Base-by-base conservation (phyloP, 2,113 vertebrate species). In the Nesoenas mayeri region DNA sequence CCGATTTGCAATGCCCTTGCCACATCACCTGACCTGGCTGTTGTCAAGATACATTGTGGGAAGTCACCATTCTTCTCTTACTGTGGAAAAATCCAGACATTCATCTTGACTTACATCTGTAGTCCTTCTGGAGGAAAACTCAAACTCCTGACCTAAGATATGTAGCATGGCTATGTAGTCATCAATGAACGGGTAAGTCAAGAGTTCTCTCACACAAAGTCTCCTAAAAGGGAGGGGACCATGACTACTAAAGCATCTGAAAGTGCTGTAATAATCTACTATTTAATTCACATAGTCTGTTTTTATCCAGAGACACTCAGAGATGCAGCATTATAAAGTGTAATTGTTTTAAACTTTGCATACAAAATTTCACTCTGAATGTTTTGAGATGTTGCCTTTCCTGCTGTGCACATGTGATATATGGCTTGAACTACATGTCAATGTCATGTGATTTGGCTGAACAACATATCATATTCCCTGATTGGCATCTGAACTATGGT, bases 231-330 rank as follows among this genome's bases (percentile, higher is more conserved):
- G 29, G n/a, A 83, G 65, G 20, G 2, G 34, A 5, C 18, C 34
- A 47, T 51, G 53, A 25, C 29, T 86, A 64, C 22, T 12, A 65
- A 14, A 93, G 91, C 65, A 88, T 88, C 69, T 79, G 80, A 57
- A 48, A 85, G 17, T 42, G 31, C 8, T 92, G 77, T 56, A 1
- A 7, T 56, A 84, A 84, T 38, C 26, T 84, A 17, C 51, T 74
- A 38, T 74, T 86, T 96, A 91, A 95, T 91, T 89, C 48, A 50
- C 32, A 53, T 80, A 19, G 58, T 88, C 51, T 93, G 60, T 80
- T 90, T 29, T 60, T 72, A 86, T 42, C 29, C 29, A 86, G 83
- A 95, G 67, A 71, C 17, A 74, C 7, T 17, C 56, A 51, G 60
- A 89, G 65, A 78, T 47, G 20, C 51, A 93, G 8, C 13, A 21